Evolutionary conservation across 2,888 invertebrate genomes (phyloP).

Genomic region (Acleris cristana): DNA sequence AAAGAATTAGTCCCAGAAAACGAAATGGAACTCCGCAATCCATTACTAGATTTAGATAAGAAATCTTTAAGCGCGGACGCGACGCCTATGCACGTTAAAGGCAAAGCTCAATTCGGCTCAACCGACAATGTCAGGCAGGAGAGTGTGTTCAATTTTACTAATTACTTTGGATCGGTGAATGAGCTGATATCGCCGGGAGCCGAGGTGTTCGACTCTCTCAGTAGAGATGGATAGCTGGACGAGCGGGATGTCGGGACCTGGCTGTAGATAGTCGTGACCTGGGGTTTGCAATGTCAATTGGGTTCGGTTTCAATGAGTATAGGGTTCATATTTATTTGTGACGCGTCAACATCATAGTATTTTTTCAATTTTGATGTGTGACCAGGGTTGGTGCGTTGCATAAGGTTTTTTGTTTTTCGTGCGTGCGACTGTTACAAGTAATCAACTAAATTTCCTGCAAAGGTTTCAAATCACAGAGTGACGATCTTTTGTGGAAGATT

Average conservation of each 20-base stretch:
- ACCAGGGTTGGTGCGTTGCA: too few species aligned
- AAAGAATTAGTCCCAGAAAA: slow-evolving; percentile 66
- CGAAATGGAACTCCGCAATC: slow-evolving; percentile 43
- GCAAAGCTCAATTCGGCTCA: slow-evolving; percentile 74
- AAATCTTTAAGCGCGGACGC: slow-evolving; percentile 72
- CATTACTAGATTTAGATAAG: slow-evolving; percentile 53
- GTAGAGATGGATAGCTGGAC: slow-evolving; percentile 70
- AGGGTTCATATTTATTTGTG: slow-evolving; percentile 6
- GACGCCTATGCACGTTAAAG: slow-evolving; percentile 71
- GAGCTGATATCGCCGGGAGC: slow-evolving; percentile 84
- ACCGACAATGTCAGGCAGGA: slow-evolving; percentile 71
- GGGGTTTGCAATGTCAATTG: slow-evolving; percentile 21
- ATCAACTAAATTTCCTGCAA: too few species aligned
- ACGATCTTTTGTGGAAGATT: too few species aligned
- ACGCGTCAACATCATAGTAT: background rate
- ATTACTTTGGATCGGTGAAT: slow-evolving; percentile 85
- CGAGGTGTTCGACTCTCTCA: slow-evolving; percentile 83
- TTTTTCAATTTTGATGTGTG: background rate
- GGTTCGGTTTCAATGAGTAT: background rate
- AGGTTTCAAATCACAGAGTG: too few species aligned
- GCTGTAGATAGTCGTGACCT: slow-evolving; percentile 55
- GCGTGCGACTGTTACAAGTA: too few species aligned
- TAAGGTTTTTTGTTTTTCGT: too few species aligned
- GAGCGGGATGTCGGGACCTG: slow-evolving; percentile 69
- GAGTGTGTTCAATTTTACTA: slow-evolving; percentile 85